Evolutionary conservation across 2,797 vertebrate species (phyloP).

Genomic region (Crenichthys baileyi): DNA sequence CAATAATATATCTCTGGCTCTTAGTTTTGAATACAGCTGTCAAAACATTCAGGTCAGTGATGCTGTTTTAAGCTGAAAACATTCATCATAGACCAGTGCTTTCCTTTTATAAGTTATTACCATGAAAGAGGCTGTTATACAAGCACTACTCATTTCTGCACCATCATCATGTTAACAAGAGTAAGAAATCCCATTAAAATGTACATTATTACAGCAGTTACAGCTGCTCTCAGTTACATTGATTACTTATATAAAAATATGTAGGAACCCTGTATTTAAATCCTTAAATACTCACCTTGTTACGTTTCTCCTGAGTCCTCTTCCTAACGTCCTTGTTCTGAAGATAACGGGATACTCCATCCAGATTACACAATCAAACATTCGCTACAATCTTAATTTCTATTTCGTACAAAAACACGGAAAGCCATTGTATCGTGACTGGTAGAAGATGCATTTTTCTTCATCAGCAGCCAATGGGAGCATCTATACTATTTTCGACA

Average conservation of each 20-base stretch:
- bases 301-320: conserved; percentile 1
- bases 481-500: not conserved
- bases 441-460: not conserved
- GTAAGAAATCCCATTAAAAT: not conserved
- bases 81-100: too few relatives aligned
- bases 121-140: too few relatives aligned
- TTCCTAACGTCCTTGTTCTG: not conserved
- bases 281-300: not conserved
- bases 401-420: conserved; percentile 1
- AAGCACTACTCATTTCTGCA: not conserved
- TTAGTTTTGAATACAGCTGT: not conserved
- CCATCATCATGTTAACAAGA: not conserved
- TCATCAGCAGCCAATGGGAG: not conserved
- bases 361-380: conserved; percentile 1
- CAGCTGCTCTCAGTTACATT: too few relatives aligned
- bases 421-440: not conserved
- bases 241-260: too few relatives aligned
- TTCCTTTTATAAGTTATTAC: not conserved
- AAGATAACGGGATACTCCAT: not conserved
- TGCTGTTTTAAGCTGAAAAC: not conserved
- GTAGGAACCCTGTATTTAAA: too few relatives aligned
- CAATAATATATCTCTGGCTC: not conserved
- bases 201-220: too few relatives aligned
- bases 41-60: not conserved
- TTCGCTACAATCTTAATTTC: not conserved